Evolutionary conservation across 2,888 invertebrate genomes (phyloP), one percentile per base, ranked within the genome.

Genomic region (Stenchaetothrips biformis): DNA sequence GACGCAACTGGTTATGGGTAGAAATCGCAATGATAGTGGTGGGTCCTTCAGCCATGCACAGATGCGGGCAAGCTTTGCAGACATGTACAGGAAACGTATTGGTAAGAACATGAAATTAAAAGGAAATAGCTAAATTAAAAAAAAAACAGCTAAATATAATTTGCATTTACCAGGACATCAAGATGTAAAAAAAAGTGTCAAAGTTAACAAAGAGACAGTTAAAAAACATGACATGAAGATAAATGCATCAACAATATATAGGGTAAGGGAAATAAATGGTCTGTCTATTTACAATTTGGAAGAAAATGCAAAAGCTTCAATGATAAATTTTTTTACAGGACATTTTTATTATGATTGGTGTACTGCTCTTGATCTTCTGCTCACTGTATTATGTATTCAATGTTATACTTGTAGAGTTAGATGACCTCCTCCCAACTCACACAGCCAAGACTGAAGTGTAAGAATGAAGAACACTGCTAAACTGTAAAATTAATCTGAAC

Each of bases 281-380:
- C 37, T 37, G 2, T 37, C 77, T 77, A 1, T 77, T 59, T 59
- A 13, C 59, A 59, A 6, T 18, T 59, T 59, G 59, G 18, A 37
- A 59, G 16, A 0, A 59, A 78, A 78, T 9, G 11, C 8, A 48
- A 48, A 8, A 7, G 47, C 13, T 6, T 11, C 6, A 47, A 1
- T 78, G 8, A 78, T 78, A 18, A 77, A 78, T 48, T 37, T 78
- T 49, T 74, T 74, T 25, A 21, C 25, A 74, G 67, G 67, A 74
- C 25, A 11, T 74, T 21, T 74, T 74, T 21, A 74, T 74, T 1
- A 74, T 74, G 67, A 74, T 74, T 25, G 67, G 67, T 25, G 67
- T 25, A 4, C 25, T 74, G 21, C 67, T 74, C 25, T 25, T 74
- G 11, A 74, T 74, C 67, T 74, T 74, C 25, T 74, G 67, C 25